These are phyloP conservation scores for Anhinga rufa DNA, from an alignment of 2,113 vertebrate genomes.

Conservation along the genomic window DNA sequence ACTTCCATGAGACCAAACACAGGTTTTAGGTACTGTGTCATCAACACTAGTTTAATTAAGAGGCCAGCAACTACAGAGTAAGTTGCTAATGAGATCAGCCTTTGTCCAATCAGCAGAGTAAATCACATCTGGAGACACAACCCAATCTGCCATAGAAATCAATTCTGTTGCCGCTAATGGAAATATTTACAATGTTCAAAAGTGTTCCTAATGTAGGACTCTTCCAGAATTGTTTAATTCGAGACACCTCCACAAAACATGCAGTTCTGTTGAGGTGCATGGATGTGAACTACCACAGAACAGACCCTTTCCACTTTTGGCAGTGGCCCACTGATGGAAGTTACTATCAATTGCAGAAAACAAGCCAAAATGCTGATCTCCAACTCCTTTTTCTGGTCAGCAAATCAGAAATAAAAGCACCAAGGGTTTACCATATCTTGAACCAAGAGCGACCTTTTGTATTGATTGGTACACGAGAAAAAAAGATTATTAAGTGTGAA, in stretches of 20 bases:
- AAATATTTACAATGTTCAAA: background rate
- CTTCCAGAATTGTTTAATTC: background rate
- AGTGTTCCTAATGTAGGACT: background rate
- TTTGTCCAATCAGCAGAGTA: background rate
- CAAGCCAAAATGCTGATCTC: background rate
- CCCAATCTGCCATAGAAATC: background rate
- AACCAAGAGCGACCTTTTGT: background rate
- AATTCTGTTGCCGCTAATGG: background rate
- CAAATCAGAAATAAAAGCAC: background rate
- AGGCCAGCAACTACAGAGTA: background rate
- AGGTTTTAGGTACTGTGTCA: background rate
- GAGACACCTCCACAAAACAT: background rate
- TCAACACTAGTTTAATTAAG: background rate
- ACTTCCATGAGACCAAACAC: background rate
- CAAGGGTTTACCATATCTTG: background rate
- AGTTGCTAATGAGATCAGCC: background rate
- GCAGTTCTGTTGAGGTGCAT: background rate
- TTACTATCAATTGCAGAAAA: background rate
- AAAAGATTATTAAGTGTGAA: background rate
- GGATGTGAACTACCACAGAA: background rate
- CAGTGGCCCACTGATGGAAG: background rate
- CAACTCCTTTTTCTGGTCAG: background rate
- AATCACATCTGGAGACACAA: background rate
- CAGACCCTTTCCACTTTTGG: background rate
- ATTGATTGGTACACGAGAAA: background rate